These are phyloP conservation scores for Acholoe squamosa DNA, from an alignment of 2,888 invertebrate species.

Conservation along the genomic window DNA sequence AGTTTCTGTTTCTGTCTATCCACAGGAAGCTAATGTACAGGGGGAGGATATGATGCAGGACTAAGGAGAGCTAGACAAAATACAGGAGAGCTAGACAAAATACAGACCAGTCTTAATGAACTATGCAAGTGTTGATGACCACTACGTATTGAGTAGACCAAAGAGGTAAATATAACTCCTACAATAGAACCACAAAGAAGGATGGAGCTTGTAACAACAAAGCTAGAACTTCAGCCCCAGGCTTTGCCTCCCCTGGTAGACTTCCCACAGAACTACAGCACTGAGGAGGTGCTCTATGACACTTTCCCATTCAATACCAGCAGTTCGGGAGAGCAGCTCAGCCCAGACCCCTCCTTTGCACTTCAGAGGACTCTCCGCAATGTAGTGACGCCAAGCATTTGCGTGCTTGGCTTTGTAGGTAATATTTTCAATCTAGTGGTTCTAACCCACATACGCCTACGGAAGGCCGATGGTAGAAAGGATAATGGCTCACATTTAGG, in stretches of 20 bases:
- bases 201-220: not conserved
- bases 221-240: not conserved
- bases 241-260: not conserved
- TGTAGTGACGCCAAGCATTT: slow-evolving; percentile 52
- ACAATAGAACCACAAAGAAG: too few relatives aligned
- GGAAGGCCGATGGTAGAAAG: slow-evolving; percentile 59
- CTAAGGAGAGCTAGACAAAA: too few relatives aligned
- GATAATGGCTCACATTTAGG: slow-evolving; percentile 62
- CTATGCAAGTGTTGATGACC: too few relatives aligned
- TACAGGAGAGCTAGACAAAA: too few relatives aligned
- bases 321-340: not conserved
- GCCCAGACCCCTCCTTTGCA: not conserved
- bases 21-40: too few relatives aligned
- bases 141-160: too few relatives aligned
- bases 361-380: slow-evolving; percentile 40
- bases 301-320: not conserved
- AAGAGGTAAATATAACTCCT: too few relatives aligned
- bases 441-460: slow-evolving; percentile 48
- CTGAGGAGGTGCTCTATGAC: not conserved
- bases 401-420: slow-evolving; percentile 40
- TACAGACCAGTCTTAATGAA: too few relatives aligned
- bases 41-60: too few relatives aligned
- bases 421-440: slow-evolving; percentile 58
- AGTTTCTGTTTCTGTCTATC: too few relatives aligned
- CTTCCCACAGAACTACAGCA: not conserved